These are phyloP conservation scores for Rhopilema esculentum DNA, from an alignment of 30 jellyfish, hydroid and myxozoan species.

Conservation along the genomic window DNA sequence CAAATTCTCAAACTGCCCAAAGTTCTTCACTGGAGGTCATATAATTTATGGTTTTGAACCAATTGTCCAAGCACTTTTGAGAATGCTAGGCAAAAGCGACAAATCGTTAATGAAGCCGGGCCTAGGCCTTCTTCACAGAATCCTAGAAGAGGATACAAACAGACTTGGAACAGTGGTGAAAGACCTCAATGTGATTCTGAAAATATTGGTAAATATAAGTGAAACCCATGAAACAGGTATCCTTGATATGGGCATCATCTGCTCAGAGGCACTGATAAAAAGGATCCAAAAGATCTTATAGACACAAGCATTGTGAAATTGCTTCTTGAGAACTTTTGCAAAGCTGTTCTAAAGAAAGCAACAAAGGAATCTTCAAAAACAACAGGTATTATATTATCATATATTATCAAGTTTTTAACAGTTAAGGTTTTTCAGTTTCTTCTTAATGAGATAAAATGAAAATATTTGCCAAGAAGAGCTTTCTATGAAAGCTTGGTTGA, in stretches of 20 bases:
- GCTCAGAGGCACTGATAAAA: constrained; percentile 9
- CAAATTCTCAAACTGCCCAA: constrained; percentile 25
- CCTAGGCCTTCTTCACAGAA: constrained; percentile 15
- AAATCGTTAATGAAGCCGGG: constrained; percentile 24
- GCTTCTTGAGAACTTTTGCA: constrained; percentile 20
- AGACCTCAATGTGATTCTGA: background rate
- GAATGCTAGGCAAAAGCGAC: constrained; percentile 6
- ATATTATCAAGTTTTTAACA: too few species aligned
- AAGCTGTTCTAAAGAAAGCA: background rate
- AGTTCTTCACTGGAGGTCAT: constrained; percentile 75
- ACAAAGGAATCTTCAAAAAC: background rate
- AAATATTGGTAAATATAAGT: constrained; percentile 2
- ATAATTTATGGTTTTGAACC: constrained; percentile 81
- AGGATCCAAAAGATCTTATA: background rate
- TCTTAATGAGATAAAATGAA: background rate
- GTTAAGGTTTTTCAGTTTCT: too few species aligned
- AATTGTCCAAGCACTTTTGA: constrained; percentile 25
- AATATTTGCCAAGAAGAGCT: background rate
- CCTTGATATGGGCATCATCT: background rate
- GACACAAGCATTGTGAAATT: background rate
- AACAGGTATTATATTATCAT: constrained; percentile 34
- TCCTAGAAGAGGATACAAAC: constrained; percentile 13
- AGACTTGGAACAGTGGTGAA: constrained; percentile 12
- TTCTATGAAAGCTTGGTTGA: too few species aligned
- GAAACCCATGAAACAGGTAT: constrained; percentile 22